Percentiles rank a stretch among this genome's conserved stretches.
Evolutionary conservation across 2,113 vertebrate species (phyloP).

Genomic region (Barnardius zonarius): DNA sequence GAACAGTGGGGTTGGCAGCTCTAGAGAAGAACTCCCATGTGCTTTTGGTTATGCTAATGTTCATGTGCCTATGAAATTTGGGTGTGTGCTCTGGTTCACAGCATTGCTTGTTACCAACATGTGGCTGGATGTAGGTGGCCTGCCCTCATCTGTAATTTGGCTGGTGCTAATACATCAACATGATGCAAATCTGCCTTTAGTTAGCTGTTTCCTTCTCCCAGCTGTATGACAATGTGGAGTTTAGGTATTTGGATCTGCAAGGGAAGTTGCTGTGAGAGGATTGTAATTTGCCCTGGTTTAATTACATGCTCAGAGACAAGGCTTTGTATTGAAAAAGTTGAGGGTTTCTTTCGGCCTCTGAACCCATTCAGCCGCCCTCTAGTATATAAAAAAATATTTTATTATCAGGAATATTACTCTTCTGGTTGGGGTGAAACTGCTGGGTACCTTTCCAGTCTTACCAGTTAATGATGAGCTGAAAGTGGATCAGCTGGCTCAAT

Average conservation of each 20-base stretch:
- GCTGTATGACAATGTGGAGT: not conserved
- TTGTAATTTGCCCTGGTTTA: not conserved
- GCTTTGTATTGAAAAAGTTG: not conserved
- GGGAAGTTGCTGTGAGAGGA: not conserved
- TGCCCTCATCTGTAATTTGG: not conserved
- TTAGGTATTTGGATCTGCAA: not conserved
- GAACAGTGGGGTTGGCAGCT: not conserved
- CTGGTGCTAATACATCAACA: not conserved
- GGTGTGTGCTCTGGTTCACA: not conserved
- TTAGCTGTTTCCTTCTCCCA: not conserved
- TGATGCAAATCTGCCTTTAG: not conserved
- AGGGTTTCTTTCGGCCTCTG: not conserved
- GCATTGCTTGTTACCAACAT: not conserved
- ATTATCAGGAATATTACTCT: not conserved
- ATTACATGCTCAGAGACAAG: not conserved
- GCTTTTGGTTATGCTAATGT: not conserved
- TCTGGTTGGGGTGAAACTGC: not conserved
- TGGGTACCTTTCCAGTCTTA: not conserved
- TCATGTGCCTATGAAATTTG: not conserved
- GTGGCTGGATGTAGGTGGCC: conserved; percentile 31
- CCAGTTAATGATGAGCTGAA: not conserved
- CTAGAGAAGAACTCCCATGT: not conserved
- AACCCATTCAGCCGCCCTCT: not conserved
- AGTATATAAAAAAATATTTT: not conserved
- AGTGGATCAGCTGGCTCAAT: not conserved